Evolutionary conservation across 2,797 vertebrate genomes (phyloP), one percentile per base, ranked within the genome.

Genomic region (Gallinago nigripennis): DNA sequence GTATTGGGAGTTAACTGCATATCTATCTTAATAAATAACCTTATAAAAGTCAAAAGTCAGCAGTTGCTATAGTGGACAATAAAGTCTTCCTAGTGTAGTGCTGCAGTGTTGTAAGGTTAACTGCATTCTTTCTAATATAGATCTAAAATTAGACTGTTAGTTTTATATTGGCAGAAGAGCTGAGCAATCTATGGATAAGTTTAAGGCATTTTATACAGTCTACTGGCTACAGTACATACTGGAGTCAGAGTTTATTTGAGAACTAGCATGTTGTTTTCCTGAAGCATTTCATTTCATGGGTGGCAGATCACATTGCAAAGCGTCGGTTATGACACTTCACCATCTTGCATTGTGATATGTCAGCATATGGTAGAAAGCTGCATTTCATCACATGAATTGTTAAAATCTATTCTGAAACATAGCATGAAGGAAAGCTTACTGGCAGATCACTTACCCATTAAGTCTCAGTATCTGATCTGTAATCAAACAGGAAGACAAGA

Each of bases 331-430:
- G 81, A 96, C 72, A 89, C 65, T 85, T 82, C 80, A 94, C 48
- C 41, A 88, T 93, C 73, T 85, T 88, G 82, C 73, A 51, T 41
- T 93, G 48, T 90, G 78, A 88, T 88, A 97, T 94, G 83, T 90
- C 92, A 95, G 58, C 76, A 84, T 94, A 91, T 88, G 86, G 61
- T 72, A 71, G 92, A 66, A 92, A 89, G 58, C 58, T 41, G 39
- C 23, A 69, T 85, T 93, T 80, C 33, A 82, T 69, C 71, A 69
- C 46, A 46, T n/a, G 33, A 80, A 84, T 80, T 87, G 82, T 86
- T 84, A 51, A 60, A 84, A 78, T 31, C 11, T 70, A 65, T 63
- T 56, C 39, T 72, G 66, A 96, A 96, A 77, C 41, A 72, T 4
- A 80, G 20, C 37, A 57, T 69, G 63, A 94, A 95, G 28, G 39